Evolutionary conservation across 1,140 invertebrate genomes (phyloP).

Genomic region (Pseudomyrmex cubaensis): DNA sequence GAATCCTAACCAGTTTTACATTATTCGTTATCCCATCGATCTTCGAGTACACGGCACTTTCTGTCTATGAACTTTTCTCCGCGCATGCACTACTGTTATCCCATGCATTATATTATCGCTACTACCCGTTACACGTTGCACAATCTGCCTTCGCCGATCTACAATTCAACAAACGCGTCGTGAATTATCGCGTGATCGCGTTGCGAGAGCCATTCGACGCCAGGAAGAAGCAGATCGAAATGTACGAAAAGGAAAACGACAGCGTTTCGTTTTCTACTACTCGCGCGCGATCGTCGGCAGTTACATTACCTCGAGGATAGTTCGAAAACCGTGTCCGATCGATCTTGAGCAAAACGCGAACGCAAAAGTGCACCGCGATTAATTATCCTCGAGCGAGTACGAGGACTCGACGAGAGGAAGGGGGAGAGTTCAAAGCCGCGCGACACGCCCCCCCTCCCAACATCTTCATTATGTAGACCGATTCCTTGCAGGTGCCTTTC

Average conservation of each 20-base stretch:
- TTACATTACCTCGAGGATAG: conserved; percentile 38
- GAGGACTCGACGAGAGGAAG: not conserved
- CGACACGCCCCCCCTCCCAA: conserved; percentile 61
- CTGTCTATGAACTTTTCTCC: not conserved
- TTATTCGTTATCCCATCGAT: no score
- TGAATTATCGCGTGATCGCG: conserved; percentile 23
- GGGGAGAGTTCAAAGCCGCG: not conserved
- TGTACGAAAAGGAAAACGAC: not conserved
- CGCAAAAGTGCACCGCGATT: conserved; percentile 67
- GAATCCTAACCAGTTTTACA: not conserved
- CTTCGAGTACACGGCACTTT: no score
- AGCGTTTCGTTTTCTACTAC: conserved; percentile 10
- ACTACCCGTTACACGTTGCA: not conserved
- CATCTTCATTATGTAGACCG: conserved; percentile 79
- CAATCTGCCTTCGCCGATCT: not conserved
- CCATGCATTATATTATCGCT: not conserved
- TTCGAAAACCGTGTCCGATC: not conserved
- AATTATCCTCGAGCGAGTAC: conserved; percentile 64
- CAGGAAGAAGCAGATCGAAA: not conserved
- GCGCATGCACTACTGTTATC: not conserved
- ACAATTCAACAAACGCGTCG: not conserved
- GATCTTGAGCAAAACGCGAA: conserved; percentile 55
- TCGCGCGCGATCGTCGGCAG: not conserved
- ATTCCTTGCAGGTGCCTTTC: conserved; percentile 78
- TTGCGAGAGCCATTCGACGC: conserved; percentile 7